A percentile compares a stretch with the other conserved stretches of the same genome.
These are phyloP conservation scores for Cyphomyrus plagiostoma DNA, from an alignment of 2,113 vertebrate genomes.

Conservation along the genomic window DNA sequence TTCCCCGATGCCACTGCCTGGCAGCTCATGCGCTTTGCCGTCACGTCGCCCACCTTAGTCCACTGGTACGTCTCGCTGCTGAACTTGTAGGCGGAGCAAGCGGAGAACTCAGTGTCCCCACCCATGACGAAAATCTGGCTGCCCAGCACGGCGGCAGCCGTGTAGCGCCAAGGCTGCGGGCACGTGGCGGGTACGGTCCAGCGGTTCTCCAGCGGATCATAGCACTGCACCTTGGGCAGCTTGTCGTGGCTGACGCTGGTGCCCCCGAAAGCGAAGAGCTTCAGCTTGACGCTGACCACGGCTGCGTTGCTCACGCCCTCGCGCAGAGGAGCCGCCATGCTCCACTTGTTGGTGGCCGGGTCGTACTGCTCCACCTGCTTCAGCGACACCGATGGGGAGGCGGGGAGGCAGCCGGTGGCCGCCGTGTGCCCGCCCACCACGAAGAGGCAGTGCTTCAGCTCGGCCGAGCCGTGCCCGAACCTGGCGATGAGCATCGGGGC, in stretches of 20 bases:
- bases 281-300: conserved; percentile 72
- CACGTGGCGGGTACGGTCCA: conserved; percentile 72
- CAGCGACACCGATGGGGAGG: conserved; percentile 72
- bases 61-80: conserved; percentile 75
- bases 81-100: conserved; percentile 75
- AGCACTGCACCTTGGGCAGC: conserved; percentile 75
- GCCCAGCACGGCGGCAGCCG: conserved; percentile 69
- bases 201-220: conserved; percentile 68
- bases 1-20: conserved; percentile 75
- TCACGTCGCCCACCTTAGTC: conserved; percentile 75
- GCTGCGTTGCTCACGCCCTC: conserved; percentile 77
- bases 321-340: conserved; percentile 70
- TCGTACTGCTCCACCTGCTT: conserved; percentile 79
- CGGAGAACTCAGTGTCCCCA: conserved; percentile 73
- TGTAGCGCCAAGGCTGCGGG: conserved; percentile 76
- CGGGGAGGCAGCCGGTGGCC: conserved; percentile 67
- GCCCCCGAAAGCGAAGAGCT: conserved; percentile 74
- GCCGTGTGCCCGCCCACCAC: conserved; percentile 75
- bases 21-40: conserved; percentile 74
- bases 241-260: conserved; percentile 73
- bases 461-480: conserved; percentile 74
- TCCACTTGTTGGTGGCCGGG: conserved; percentile 72
- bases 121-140: conserved; percentile 76
- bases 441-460: conserved; percentile 71
- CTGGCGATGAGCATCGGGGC: conserved; percentile 74